Evolutionary conservation across 2,113 vertebrate genomes (phyloP).

Genomic region (Puntigrus tetrazona): DNA sequence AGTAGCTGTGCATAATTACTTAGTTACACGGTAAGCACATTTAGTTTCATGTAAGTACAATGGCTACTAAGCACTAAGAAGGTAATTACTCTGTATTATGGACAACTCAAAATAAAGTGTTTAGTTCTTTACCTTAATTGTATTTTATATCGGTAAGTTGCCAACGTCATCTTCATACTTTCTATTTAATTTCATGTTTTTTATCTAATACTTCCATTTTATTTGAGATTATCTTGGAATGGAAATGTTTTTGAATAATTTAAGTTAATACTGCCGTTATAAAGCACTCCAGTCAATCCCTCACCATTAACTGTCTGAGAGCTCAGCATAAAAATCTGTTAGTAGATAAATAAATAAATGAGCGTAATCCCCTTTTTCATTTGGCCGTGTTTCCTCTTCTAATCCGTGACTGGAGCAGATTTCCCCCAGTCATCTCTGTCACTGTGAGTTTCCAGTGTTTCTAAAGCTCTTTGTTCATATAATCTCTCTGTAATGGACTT

Average conservation of each 20-base stretch:
- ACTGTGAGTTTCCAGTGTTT: neutral
- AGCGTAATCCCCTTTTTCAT: slow-evolving; percentile 66
- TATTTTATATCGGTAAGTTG: neutral
- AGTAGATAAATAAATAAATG: slow-evolving; percentile 50
- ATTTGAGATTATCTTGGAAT: neutral
- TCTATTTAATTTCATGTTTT: neutral
- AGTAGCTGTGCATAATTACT: too few relatives aligned
- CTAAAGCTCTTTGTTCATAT: neutral
- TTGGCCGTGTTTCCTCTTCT: slow-evolving; percentile 54
- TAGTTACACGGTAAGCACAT: too few relatives aligned
- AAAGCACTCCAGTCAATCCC: neutral
- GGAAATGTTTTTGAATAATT: neutral
- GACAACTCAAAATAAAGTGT: too few relatives aligned
- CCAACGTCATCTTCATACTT: too few relatives aligned
- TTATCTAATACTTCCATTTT: neutral
- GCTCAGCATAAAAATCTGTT: neutral
- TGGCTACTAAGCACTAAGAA: too few relatives aligned
- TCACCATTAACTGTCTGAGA: neutral
- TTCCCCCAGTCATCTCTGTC: slow-evolving; percentile 4
- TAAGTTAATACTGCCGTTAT: too few relatives aligned
- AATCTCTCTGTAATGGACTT: slow-evolving; percentile 1
- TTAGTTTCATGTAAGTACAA: too few relatives aligned
- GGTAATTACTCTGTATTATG: too few relatives aligned
- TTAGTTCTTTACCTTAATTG: neutral
- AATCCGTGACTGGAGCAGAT: slow-evolving; percentile 56